Percentiles rank a stretch among this genome's conserved stretches.
Evolutionary conservation across 2,888 invertebrate genomes (phyloP).

Genomic region (Synergus japonicus): DNA sequence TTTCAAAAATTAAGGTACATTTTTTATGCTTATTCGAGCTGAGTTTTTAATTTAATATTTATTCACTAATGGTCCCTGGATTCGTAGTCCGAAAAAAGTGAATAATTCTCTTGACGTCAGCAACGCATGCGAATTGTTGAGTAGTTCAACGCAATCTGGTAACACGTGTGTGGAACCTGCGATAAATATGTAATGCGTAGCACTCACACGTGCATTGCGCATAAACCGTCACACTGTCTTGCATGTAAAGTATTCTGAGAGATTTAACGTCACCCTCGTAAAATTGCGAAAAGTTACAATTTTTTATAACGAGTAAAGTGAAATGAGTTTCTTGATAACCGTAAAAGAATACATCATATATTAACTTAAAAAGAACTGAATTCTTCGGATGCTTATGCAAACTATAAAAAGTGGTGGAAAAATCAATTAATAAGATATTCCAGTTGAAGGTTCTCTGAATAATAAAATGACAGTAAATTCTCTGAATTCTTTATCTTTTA

Average conservation of each 20-base stretch:
- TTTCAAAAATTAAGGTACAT: too few relatives aligned
- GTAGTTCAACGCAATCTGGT: background rate
- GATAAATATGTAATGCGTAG: constrained; percentile 40
- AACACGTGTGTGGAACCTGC: constrained; percentile 42
- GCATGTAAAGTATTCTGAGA: background rate
- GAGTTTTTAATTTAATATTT: too few relatives aligned
- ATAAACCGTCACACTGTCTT: background rate
- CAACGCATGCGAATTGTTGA: background rate
- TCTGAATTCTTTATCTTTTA: constrained; percentile 61
- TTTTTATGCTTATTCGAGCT: too few relatives aligned
- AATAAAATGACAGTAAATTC: constrained; percentile 61
- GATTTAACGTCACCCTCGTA: background rate
- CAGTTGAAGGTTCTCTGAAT: constrained; percentile 20
- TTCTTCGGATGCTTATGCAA: background rate
- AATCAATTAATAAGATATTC: background rate
- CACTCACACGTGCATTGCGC: background rate
- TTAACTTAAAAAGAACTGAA: background rate
- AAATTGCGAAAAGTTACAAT: background rate
- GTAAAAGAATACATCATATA: background rate
- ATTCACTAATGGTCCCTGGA: too few relatives aligned
- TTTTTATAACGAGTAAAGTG: background rate
- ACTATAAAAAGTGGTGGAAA: background rate
- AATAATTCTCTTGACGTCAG: background rate
- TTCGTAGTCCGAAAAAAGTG: background rate
- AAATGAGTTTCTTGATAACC: background rate